These are phyloP conservation scores for Trachelus tabidus DNA, from an alignment of 2,888 invertebrate species.

Conservation along the genomic window DNA sequence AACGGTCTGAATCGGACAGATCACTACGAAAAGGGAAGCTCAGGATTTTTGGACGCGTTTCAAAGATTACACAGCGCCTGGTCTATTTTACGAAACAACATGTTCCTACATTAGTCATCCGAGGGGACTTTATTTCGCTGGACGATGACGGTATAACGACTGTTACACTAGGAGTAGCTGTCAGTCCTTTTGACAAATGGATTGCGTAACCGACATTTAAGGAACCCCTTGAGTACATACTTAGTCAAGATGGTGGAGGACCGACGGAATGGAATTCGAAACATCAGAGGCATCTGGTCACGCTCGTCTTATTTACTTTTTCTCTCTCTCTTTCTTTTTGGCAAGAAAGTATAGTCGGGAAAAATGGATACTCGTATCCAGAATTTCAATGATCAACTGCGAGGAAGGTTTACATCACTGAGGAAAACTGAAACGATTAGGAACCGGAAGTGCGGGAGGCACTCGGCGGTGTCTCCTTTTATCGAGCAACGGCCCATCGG, in stretches of 20 bases:
- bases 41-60: background rate
- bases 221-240: background rate
- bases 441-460: background rate
- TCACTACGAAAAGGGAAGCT: background rate
- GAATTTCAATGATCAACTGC: background rate
- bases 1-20: background rate
- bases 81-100: background rate
- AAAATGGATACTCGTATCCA: background rate
- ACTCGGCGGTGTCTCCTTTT: background rate
- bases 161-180: background rate
- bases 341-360: background rate
- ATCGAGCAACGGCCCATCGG: background rate
- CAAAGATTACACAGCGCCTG: background rate
- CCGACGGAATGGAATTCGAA: background rate
- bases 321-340: constrained; percentile 21
- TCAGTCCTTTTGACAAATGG: background rate
- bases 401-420: background rate
- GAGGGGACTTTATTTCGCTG: background rate
- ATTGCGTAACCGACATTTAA: background rate
- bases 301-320: constrained; percentile 25
- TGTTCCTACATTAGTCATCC: background rate
- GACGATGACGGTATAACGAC: background rate
- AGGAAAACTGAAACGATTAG: background rate
- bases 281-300: background rate
- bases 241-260: background rate